phyloP scores from a whole-genome alignment of 2,113 vertebrate species.

The Rhynchomys soricoides region DNA sequence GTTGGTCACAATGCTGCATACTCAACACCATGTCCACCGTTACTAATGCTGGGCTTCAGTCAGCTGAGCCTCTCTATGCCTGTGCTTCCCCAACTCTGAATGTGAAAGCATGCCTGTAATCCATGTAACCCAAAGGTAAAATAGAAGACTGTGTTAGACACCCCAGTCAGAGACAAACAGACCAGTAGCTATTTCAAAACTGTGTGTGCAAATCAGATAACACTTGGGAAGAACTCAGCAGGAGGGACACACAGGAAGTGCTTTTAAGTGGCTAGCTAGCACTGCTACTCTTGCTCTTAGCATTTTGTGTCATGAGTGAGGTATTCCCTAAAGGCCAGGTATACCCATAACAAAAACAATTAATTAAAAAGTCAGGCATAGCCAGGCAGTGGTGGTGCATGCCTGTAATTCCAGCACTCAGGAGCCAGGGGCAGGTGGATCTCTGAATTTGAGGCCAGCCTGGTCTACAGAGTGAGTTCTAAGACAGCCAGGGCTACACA shows the following conservation, averaged over 20 bases:
- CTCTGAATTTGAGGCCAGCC: not conserved
- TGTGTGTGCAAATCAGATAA: not conserved
- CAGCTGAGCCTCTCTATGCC: not conserved
- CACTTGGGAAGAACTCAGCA: not conserved
- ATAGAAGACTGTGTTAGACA: not conserved
- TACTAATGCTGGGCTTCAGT: not conserved
- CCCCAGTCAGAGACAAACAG: not conserved
- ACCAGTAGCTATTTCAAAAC: not conserved
- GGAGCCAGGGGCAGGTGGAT: not conserved
- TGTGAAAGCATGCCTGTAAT: not conserved
- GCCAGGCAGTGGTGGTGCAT: not conserved
- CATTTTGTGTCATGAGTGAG: not conserved
- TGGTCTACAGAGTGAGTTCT: not conserved
- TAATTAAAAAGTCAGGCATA: not conserved
- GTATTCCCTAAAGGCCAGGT: not conserved
- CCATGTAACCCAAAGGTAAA: too few species aligned
- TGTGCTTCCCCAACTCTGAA: not conserved
- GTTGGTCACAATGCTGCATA: not conserved
- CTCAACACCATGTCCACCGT: not conserved
- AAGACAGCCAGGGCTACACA: not conserved
- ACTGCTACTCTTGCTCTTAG: not conserved
- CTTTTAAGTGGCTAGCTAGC: not conserved
- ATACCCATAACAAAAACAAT: not conserved
- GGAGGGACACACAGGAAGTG: not conserved
- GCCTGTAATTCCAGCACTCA: not conserved